These are phyloP conservation scores for Lagocephalus sceleratus DNA, from an alignment of 2,797 vertebrate genomes.

Conservation along the genomic window DNA sequence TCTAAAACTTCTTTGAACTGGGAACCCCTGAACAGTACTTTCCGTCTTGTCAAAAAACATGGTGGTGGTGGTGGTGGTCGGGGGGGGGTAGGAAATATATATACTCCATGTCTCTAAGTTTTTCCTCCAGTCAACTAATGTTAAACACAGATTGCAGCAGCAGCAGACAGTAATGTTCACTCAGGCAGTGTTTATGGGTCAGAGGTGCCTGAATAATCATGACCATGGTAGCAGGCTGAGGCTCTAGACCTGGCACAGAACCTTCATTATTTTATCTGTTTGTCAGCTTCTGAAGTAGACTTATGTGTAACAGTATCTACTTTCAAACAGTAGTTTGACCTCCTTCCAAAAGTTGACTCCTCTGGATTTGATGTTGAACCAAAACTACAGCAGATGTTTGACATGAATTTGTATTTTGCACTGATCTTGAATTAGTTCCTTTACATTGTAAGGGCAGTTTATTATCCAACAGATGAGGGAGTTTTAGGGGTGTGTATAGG, in stretches of 20 bases:
- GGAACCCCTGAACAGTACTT: slow-evolving; percentile 10
- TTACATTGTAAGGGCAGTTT: neutral
- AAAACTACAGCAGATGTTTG: slow-evolving; percentile 9
- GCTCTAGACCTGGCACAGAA: slow-evolving; percentile 57
- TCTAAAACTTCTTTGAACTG: slow-evolving; percentile 27
- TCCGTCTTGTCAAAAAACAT: slow-evolving; percentile 14
- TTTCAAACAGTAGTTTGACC: slow-evolving; percentile 60
- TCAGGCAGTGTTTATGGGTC: slow-evolving; percentile 60
- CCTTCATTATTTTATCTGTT: slow-evolving; percentile 53
- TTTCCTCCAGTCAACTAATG: slow-evolving; percentile 60
- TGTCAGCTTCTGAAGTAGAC: slow-evolving; percentile 49
- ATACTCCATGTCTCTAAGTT: slow-evolving; percentile 48
- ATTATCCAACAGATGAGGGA: slow-evolving; percentile 2
- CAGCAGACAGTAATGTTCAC: slow-evolving; percentile 63
- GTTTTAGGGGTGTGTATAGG: slow-evolving; percentile 12
- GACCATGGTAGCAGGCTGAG: slow-evolving; percentile 59
- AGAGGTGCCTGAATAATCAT: slow-evolving; percentile 62
- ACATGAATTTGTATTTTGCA: slow-evolving; percentile 15
- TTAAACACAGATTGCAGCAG: slow-evolving; percentile 62
- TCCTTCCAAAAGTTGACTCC: slow-evolving; percentile 41
- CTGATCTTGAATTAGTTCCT: slow-evolving; percentile 15
- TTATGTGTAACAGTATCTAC: slow-evolving; percentile 54
- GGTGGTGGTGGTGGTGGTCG: no score
- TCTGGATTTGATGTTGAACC: slow-evolving; percentile 36
- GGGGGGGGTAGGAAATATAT: slow-evolving; percentile 44